Base-by-base conservation (phyloP, 2,797 vertebrate genomes). In the Sebastes nivosus region DNA sequence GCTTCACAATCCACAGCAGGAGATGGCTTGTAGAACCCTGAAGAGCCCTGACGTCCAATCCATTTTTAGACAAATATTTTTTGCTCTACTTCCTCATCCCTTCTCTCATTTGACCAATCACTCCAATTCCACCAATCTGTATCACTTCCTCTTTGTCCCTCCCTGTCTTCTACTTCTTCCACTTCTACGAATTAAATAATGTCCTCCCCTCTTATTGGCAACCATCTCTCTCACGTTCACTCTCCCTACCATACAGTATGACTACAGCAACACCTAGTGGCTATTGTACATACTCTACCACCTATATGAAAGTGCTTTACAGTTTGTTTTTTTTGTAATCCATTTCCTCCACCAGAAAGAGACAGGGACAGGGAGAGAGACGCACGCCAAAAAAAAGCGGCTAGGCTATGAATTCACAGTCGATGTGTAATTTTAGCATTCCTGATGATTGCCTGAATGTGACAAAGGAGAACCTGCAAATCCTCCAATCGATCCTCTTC, bases 381-480 rank as follows among this genome's bases (percentile, higher is more conserved):
- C 32, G 74, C 6, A 69, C 81, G 79, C 34, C 63, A 4, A 27
- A 22, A 66, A 71, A 77, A 59, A 50, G 54, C 9, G 63, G 67
- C 80, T 67, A 77, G 67, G 78, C 80, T 38, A 82, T 90, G 79
- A 80, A 88, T 92, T 93, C 92, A 94, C 88, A 94, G 91, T 92
- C 59, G 6, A 90, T 88, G 87, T 91, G 80, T 92, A 89, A 86
- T 91, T 54, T 92, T 77, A 87, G 89, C 84, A 82, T 90, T 90
- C 89, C 92, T 94, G 90, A 94, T 93, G 93, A 92, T 93, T 90
- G 92, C 92, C 90, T 94, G 92, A 93, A 95, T 88, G 85, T 84
- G 83, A 92, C 80, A 84, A 84, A 85, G 88, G 88, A 91, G 87
- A 90, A 93, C 72, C 72, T 76, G 80, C 72, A 82, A 83, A 85